Evolutionary conservation across 1,140 invertebrate genomes (phyloP), one percentile per base, ranked within the genome.

Genomic region (Brachionus manjavacas): DNA sequence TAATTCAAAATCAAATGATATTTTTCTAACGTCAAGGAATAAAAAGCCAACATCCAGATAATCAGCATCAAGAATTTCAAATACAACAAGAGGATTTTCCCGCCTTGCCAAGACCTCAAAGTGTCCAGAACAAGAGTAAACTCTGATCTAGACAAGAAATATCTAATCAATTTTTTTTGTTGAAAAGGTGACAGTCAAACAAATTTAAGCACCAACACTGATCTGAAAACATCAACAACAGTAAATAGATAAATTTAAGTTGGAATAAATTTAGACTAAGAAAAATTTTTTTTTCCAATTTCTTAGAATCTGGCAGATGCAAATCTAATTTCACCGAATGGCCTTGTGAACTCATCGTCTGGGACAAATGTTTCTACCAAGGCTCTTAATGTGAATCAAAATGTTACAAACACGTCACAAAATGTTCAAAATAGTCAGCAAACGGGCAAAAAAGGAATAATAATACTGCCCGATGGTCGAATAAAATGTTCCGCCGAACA

Each of bases 41-140:
- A 84, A 84, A 74, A 52, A 66, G 25, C 41, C 70, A 84, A 11
- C 64, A 72, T 16, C 23, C 68, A 49, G 83, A 74, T 68, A 88
- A 89, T 16, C 87, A 86, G 35, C 86, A 88, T 64, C 88, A 88
- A 64, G 96, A 98, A 90, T 99, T 98, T 91, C 95, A 94, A 86
- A 98, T 99, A 93, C 96, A 95, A 86, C 95, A 94, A 86, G 97
- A 99, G 91, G 97, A 99, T 90, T 99, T 99, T 91, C 97, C 97
- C 85, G 97, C 97, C 88, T 91, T 99, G 89, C 97, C 93, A 70
- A 93, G 93, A 31, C 91, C 92, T 35, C 89, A 90, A 86, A 90
- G 89, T 89, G 79, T 68, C 12, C 72, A 76, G 25, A 76, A 76
- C 41, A 81, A 81, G 14, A 81, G 79, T 81, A 55, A 20, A n/a